Base-by-base conservation (phyloP, 1,140 invertebrate genomes). In the Danaus plexippus region DNA sequence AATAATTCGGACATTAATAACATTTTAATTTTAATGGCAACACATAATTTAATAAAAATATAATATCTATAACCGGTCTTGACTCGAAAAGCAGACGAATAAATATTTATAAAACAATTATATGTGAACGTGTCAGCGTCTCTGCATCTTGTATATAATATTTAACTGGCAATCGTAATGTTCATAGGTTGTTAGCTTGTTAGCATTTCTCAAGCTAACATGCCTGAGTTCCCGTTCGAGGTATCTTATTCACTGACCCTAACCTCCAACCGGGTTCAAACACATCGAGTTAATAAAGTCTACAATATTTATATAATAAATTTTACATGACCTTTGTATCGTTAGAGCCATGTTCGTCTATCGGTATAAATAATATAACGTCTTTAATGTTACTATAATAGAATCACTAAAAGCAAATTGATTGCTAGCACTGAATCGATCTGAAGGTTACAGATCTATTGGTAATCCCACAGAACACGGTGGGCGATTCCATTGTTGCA, bases 401-500 rank as follows among this genome's bases (percentile, higher is more conserved):
- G 32, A 50, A 41, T 22, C 11, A 11, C 22, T 50, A 42, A 42
- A 46, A 58, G 15, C 60, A 48, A 58, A 67, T 64, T 58, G 54
- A 58, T 60, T 46, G 41, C 47, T 57, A 59, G 53, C 50, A 42
- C 49, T 53, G 59, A 57, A 62, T 53, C 44, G 32, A 52, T 43
- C 42, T 54, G 61, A 63, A 64, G 59, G 63, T 61, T 52, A 63
- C 50, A 52, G 10, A 64, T 65, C 61, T 52, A 59, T 68, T 64
- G 53, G 52, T 69, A 63, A 63, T 61, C 54, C 22, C 44, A 44
- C 61, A 67, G 69, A 68, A 68, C 61, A 52, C 66, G 60, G 71
- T 77, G 66, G 73, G 70, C 64, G 75, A 51, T 54, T 50, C 61
- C 54, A 73, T 75, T 75, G 71, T 73, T 51, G 57, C 52, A 55